phyloP scores from a whole-genome alignment of 2,113 vertebrate species.

The Atractosteus spatula region DNA sequence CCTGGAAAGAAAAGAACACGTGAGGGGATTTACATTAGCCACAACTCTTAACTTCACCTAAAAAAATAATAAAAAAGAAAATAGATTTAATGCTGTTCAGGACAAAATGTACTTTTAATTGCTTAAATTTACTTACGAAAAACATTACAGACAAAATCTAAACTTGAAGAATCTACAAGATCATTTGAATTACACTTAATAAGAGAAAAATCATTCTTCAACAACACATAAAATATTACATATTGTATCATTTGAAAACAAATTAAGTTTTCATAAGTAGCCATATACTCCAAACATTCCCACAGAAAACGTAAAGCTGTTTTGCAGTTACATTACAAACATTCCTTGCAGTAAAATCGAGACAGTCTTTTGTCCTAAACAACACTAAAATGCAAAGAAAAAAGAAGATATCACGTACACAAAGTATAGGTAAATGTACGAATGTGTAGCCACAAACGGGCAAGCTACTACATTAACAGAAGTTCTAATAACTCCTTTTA shows the following conservation, averaged over 20 bases:
- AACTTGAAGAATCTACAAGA: background rate
- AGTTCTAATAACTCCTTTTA: slow-evolving; percentile 79
- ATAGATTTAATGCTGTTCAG: slow-evolving; percentile 93
- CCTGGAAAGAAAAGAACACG: slow-evolving; percentile 77
- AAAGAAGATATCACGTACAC: slow-evolving; percentile 67
- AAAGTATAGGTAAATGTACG: slow-evolving; percentile 80
- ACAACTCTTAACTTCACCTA: slow-evolving; percentile 5
- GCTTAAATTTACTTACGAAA: slow-evolving; percentile 16
- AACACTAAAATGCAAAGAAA: slow-evolving; percentile 72
- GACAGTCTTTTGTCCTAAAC: slow-evolving; percentile 94
- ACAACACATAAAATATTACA: slow-evolving; percentile 54
- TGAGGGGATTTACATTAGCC: slow-evolving; percentile 44
- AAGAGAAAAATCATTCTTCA: background rate
- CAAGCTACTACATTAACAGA: slow-evolving; percentile 83
- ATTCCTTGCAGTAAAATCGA: slow-evolving; percentile 53
- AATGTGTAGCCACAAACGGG: slow-evolving; percentile 83
- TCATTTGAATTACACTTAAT: background rate
- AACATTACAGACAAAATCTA: background rate
- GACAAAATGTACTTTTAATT: slow-evolving; percentile 70
- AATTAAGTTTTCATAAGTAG: too few species aligned
- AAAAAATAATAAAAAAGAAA: slow-evolving; percentile 25
- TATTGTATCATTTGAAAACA: too few species aligned
- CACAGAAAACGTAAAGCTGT: too few species aligned
- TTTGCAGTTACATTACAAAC: too few species aligned
- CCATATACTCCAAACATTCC: too few species aligned